Base-by-base conservation (phyloP, 2,113 vertebrate genomes). In the Leptocoma aspasia region DNA sequence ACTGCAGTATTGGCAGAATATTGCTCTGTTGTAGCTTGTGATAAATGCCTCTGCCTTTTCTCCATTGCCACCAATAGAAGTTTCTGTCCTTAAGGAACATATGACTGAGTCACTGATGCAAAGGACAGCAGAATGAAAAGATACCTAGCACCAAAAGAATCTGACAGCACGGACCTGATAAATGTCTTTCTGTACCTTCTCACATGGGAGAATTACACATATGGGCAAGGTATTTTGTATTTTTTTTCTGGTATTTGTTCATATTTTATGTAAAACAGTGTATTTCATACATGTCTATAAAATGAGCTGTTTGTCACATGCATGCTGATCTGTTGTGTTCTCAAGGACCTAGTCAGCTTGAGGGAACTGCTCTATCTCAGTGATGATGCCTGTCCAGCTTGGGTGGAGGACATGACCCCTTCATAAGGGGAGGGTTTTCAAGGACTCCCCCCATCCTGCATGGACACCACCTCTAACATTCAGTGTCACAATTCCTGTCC, bases 371-470 rank as follows among this genome's bases (percentile, higher is more conserved):
- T 85, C 2, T 50, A 1, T 61, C 9, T 50, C 45, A 52, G 69
- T 42, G 59, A 22, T 76, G 35, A 11, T 77, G 28, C 17, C 22
- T 31, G 30, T 54, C 13, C 11, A 11, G 15, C 42, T 50, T 54
- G 33, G n/a, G 15, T 41, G 22, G 15, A 19, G 10, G 15, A 13
- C 44, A 86, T 57, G 26, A 61, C 28, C 30, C 33, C 26, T 73
- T 72, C 5, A 3, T 44, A 57, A 45, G 19, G 6, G 35, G 33
- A 60, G 21, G 7, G 3, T 13, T 81, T 93, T 54, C 50, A 47
- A 35, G 30, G 57, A 5, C n/a, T 35, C 3, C 3, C 5, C 2
- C 3, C 0, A 1, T 22, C 1, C 3, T 3, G 3, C 10, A 16
- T 1, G 0, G 10, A 21, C 6, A 18, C 8, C 18, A 12, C 5